Conservation (phyloP, 2,888 invertebrate genomes). For the Monochamus alternatus region DNA sequence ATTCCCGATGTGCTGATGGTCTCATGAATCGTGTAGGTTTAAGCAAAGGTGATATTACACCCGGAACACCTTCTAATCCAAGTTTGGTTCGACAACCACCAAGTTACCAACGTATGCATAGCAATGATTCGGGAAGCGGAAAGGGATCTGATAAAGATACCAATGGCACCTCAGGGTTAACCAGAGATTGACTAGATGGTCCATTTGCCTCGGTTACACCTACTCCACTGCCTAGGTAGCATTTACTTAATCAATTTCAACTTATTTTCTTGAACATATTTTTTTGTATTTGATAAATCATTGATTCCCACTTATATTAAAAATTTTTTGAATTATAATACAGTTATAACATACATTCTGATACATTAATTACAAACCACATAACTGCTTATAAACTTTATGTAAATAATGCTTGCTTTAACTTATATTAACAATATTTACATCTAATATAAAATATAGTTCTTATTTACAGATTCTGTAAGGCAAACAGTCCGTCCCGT, state of each 20-base stretch:
- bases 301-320: too few species aligned
- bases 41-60: constrained; percentile 77
- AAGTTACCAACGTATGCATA: constrained; percentile 89
- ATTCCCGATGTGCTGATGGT: constrained; percentile 69
- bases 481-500: constrained; percentile 78
- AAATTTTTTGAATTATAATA: too few species aligned
- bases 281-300: too few species aligned
- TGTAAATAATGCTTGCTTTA: constrained; percentile 3
- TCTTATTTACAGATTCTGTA: constrained; percentile 75
- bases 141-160: constrained; percentile 82
- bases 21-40: constrained; percentile 69
- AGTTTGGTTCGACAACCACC: constrained; percentile 80
- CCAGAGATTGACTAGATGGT: constrained; percentile 85
- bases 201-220: constrained; percentile 75
- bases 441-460: constrained; percentile 51
- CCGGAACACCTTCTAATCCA: constrained; percentile 83
- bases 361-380: too few species aligned
- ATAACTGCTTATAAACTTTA: too few species aligned
- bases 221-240: constrained; percentile 67
- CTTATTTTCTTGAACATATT: too few species aligned
- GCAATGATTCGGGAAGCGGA: constrained; percentile 83
- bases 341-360: too few species aligned
- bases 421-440: constrained; percentile 47
- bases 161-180: constrained; percentile 71
- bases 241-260: too few species aligned